Base-by-base conservation (phyloP, 2,888 invertebrate species). In the Xylota sylvarum region DNA sequence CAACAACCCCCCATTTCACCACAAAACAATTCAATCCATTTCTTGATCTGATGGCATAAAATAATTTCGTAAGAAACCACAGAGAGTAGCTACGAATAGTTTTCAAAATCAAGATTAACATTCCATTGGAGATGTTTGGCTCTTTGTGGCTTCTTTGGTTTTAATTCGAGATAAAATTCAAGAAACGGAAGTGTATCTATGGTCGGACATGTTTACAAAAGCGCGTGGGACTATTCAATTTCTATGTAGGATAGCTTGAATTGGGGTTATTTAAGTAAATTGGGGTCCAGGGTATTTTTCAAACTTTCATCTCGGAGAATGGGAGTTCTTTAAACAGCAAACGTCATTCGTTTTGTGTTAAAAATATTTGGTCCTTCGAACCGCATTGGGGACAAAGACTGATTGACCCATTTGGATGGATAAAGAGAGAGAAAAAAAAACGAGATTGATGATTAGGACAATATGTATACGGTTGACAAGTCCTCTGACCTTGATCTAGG, bases 31-130 rank as follows among this genome's bases (percentile, higher is more conserved):
- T 43, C 69, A 69, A 69, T 55, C 23, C 55, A 55, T 32, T 52
- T 7, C 46, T 35, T 40, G n/a, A 62, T 50, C 62, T 17, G 50
- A 62, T 69, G 40, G 69, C n/a, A 69, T 40, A 56, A n/a, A 64
- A 32, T 74, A 65, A 70, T 70, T 70, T 58, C 14, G 19, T 64
- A 58, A 7, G 37, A 65, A 78, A 82, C 70, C 82, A 50, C 82
- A 64, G 35, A 40, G 35, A 43, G 46, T 55, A 19, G 40, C 46
- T 55, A 19, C 52, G 40, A 72, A 78, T 83, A 73, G 78, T 83
- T 83, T 67, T 55, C 35, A 32, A 78, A 73, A 83, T 78, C 78
- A 67, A 43, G 78, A 67, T 55, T 9, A 78, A 23, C 43, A 83
- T 78, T 48, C 65, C 52, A 40, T n/a, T 52, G 23, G 19, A 30